phyloP scores from a whole-genome alignment of 2,113 vertebrate genomes.

The Procapra przewalskii region DNA sequence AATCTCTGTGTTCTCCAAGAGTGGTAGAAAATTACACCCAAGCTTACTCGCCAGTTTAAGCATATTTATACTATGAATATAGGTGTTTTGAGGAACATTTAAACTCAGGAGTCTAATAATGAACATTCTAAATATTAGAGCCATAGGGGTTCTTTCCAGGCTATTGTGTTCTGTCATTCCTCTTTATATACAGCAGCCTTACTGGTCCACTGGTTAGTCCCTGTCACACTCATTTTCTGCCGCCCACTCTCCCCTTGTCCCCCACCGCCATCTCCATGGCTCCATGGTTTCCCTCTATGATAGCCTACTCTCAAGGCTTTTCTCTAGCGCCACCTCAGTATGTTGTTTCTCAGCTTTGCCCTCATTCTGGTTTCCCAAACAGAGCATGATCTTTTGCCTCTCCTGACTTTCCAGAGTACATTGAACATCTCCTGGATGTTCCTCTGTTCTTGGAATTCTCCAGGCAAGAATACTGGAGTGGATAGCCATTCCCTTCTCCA shows the following conservation, averaged over 20 bases:
- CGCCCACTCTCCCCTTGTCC: background rate
- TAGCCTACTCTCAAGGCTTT: background rate
- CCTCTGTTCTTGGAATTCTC: background rate
- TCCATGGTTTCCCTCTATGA: background rate
- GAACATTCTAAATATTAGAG: background rate
- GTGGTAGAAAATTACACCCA: background rate
- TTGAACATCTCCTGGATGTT: background rate
- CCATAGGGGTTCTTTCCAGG: background rate
- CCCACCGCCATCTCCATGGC: background rate
- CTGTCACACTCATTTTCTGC: background rate
- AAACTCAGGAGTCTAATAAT: background rate
- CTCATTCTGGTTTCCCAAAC: background rate
- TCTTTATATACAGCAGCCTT: background rate
- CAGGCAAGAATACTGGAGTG: background rate
- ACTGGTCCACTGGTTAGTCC: background rate
- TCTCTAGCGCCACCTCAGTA: background rate
- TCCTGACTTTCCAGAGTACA: background rate
- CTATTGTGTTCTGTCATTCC: background rate
- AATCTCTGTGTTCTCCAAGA: background rate
- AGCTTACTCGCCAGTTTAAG: background rate
- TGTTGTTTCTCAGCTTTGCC: background rate
- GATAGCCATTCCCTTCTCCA: background rate
- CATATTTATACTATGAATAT: background rate
- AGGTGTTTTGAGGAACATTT: background rate
- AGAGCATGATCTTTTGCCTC: background rate